Evolutionary conservation across 2,888 invertebrate species (phyloP).

Genomic region (Drosophila meridionalis): DNA sequence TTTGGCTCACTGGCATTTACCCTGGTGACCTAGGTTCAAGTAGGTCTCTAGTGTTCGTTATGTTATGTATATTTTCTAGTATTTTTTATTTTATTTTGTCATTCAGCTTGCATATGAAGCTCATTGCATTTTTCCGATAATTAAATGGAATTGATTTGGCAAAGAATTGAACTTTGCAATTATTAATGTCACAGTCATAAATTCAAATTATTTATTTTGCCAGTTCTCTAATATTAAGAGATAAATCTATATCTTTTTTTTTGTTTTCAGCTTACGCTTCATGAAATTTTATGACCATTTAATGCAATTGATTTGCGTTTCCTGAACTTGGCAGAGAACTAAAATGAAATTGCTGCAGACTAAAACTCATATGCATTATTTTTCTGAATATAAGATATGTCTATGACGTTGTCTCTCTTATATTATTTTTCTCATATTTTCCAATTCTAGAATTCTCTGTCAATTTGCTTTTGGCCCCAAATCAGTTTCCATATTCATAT

Average conservation of each 20-base stretch:
- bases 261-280: neutral
- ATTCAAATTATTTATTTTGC: too few relatives aligned
- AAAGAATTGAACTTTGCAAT: neutral
- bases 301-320: neutral
- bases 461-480: neutral
- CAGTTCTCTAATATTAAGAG: too few relatives aligned
- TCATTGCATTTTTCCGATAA: neutral
- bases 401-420: neutral
- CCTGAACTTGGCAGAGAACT: neutral
- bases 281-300: neutral
- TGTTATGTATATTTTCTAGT: neutral
- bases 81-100: neutral
- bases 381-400: neutral
- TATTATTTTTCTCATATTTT: neutral
- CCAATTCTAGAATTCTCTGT: neutral
- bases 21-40: slow-evolving; percentile 9
- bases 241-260: neutral
- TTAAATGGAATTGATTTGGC: neutral
- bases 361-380: neutral
- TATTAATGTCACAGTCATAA: too few relatives aligned
- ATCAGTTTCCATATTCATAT: too few relatives aligned
- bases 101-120: neutral
- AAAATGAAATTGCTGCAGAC: neutral
- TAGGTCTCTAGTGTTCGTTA: neutral
- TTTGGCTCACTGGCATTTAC: neutral